Conservation (phyloP, 1,140 invertebrate species). For the Meteorus sp. region DNA sequence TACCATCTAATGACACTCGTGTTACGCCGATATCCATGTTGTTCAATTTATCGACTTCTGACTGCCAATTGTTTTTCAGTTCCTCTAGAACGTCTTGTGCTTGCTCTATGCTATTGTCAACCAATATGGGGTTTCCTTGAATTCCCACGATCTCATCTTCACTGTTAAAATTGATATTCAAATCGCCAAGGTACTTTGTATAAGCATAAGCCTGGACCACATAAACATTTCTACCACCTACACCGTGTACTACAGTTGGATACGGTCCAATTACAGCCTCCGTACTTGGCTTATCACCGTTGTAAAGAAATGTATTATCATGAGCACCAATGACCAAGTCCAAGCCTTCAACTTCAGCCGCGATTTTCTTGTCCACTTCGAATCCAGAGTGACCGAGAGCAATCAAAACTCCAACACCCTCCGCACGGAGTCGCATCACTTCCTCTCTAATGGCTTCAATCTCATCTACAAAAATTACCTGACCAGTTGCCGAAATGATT, state of each 20-base stretch:
- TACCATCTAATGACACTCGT: no score
- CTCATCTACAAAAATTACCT: slow-evolving; percentile 77
- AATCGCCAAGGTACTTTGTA: slow-evolving; percentile 86
- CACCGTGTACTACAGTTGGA: slow-evolving; percentile 73
- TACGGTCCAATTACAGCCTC: slow-evolving; percentile 75
- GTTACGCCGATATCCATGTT: no score
- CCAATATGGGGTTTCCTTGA: slow-evolving; percentile 79
- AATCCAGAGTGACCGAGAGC: slow-evolving; percentile 89
- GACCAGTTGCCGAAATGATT: slow-evolving; percentile 63
- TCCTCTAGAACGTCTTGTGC: slow-evolving; percentile 68
- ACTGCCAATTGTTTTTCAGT: slow-evolving; percentile 66
- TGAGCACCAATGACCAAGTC: slow-evolving; percentile 88
- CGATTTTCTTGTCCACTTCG: slow-evolving; percentile 76
- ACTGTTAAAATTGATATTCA: slow-evolving; percentile 73
- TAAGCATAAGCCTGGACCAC: slow-evolving; percentile 91
- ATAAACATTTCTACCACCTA: slow-evolving; percentile 71
- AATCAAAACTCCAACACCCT: slow-evolving; percentile 83
- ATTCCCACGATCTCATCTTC: slow-evolving; percentile 71
- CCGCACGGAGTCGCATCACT: slow-evolving; percentile 64
- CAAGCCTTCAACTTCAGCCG: slow-evolving; percentile 73
- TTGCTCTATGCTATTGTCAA: slow-evolving; percentile 67
- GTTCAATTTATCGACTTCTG: no score
- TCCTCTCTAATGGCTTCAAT: slow-evolving; percentile 70
- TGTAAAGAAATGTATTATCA: slow-evolving; percentile 87
- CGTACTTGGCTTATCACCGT: slow-evolving; percentile 65